Percentiles rank a stretch among this genome's conserved stretches.
These are phyloP conservation scores for Heliconius ethilla DNA, from an alignment of 2,888 invertebrate species.

Conservation along the genomic window DNA sequence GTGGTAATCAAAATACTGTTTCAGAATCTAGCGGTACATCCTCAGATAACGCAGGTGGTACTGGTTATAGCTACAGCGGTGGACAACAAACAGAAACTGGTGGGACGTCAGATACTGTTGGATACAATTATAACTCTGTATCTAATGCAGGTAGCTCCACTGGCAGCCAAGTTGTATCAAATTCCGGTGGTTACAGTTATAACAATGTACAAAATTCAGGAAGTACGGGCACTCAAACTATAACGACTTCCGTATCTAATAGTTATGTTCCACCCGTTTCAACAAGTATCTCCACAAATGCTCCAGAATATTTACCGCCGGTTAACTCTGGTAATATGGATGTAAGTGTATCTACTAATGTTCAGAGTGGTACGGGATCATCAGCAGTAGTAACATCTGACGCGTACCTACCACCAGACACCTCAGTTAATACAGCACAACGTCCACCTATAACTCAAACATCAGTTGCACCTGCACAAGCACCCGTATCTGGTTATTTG, in stretches of 20 bases:
- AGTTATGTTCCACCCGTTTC: constrained; percentile 48
- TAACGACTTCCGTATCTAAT: constrained; percentile 40
- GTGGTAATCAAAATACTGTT: constrained; percentile 9
- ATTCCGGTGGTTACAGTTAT: constrained; percentile 49
- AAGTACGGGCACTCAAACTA: constrained; percentile 38
- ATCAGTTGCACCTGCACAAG: not conserved
- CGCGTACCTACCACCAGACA: constrained; percentile 55
- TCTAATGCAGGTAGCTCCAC: constrained; percentile 16
- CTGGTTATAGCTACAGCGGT: constrained; percentile 55
- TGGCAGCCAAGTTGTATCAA: constrained; percentile 36
- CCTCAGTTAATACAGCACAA: constrained; percentile 37
- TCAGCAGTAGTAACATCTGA: constrained; percentile 46
- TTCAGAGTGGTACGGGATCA: constrained; percentile 41
- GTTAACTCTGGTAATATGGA: constrained; percentile 41
- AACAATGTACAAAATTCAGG: constrained; percentile 45
- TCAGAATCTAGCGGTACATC: constrained; percentile 16
- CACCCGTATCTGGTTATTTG: constrained; percentile 3
- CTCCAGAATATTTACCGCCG: constrained; percentile 70
- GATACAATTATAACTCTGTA: constrained; percentile 30
- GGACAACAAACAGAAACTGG: constrained; percentile 35
- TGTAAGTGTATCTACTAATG: constrained; percentile 44
- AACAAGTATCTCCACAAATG: constrained; percentile 60
- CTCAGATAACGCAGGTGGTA: not conserved
- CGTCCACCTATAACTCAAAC: constrained; percentile 31
- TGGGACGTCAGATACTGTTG: not conserved